Evolutionary conservation across 1,140 invertebrate genomes (phyloP).

Genomic region (Drosophila novamexicana): DNA sequence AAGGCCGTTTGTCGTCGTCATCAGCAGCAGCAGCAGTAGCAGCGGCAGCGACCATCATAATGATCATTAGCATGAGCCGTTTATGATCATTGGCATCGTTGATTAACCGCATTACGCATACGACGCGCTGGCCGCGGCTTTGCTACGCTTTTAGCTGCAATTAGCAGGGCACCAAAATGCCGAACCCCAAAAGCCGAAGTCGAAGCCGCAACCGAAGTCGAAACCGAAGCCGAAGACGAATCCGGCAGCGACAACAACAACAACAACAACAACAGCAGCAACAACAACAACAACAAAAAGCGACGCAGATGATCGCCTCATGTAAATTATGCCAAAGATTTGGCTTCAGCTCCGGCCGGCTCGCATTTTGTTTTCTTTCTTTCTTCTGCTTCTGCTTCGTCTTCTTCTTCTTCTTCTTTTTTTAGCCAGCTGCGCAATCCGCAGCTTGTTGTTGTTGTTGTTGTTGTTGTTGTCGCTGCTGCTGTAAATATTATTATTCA

Average conservation of each 20-base stretch:
- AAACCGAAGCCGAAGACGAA: constrained; percentile 1
- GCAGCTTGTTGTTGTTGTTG: constrained; percentile 28
- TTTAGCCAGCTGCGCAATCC: constrained; percentile 21
- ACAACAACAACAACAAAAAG: constrained; percentile 5
- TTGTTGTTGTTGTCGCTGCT: constrained; percentile 1
- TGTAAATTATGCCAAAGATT: constrained; percentile 62
- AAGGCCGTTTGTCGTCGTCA: constrained; percentile 66
- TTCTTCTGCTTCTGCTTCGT: not conserved
- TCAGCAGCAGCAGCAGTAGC: constrained; percentile 12
- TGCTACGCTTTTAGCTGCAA: constrained; percentile 58
- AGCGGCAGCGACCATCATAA: constrained; percentile 1
- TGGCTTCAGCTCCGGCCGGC: constrained; percentile 20
- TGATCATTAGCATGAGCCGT: constrained; percentile 9
- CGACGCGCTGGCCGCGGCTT: constrained; percentile 63
- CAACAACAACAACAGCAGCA: not conserved
- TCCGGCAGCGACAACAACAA: constrained; percentile 25
- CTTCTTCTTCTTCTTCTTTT: not conserved
- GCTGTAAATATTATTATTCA: constrained; percentile 68
- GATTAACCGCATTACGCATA: constrained; percentile 79
- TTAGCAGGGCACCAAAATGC: constrained; percentile 67
- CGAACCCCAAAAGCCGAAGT: not conserved
- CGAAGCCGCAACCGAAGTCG: not conserved
- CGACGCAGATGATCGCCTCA: constrained; percentile 37
- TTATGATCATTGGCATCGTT: constrained; percentile 45
- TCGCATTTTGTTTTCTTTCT: not conserved